Evolutionary conservation across 2,113 vertebrate species (phyloP), one percentile per base, ranked within the genome.

Genomic region (Dendrocopos noguchii): DNA sequence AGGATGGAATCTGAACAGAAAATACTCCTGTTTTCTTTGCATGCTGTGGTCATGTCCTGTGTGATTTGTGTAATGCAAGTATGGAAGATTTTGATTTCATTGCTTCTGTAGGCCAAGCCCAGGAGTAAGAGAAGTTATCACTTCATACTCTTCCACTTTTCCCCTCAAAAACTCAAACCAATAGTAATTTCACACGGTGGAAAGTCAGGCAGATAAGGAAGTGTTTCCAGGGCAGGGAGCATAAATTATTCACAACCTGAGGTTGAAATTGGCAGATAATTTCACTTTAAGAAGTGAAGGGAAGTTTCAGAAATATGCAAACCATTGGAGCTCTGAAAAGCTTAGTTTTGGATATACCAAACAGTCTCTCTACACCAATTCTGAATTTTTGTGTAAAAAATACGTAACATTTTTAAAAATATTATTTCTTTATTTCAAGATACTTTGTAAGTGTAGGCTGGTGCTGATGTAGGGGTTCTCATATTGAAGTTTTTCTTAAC

Each of bases 1-100:
- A 44, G 29, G 21, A 76, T 1, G 31, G 73, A 88, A 86, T 64
- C 46, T 13, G 59, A 85, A 85, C 10, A 47, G 52, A 92, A 84
- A 67, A 76, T 14, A 80, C 66, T 3, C 19, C 36, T 2, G 0
- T 42, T 88, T 59, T 21, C 68, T 24, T 77, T 63, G 24, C 7
- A n/a, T 7, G 15, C 27, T 12, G 21, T 0, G 0, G 34, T 39
- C 22, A 21, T 0, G 1, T 16, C 66, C 68, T 33, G 6, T 18
- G 46, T 34, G 29, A 87, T 42, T 22, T 42, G 31, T 36, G 52
- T 29, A 64, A 67, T 2, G 19, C 61, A 42, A 78, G 4, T 19
- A 63, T 13, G 65, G 53, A 28, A 52, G 27, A 67, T 9, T 80
- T 80, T 55, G 13, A 17, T 71, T 34, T 60, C 57, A 52, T 19